Evolutionary conservation across 2,888 invertebrate genomes (phyloP).

Genomic region (Eupeodes latifasciatus): DNA sequence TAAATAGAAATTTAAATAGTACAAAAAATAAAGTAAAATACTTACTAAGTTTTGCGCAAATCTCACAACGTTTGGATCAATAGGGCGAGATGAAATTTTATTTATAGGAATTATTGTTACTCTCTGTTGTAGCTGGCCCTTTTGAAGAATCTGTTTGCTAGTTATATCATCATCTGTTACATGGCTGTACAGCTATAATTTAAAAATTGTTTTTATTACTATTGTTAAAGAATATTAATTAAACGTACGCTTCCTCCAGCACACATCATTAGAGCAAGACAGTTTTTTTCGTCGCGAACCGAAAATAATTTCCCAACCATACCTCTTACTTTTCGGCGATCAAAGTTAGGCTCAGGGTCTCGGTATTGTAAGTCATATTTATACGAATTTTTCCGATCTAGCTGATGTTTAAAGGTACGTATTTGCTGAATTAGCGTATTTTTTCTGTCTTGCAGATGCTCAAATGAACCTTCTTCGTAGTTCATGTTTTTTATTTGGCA

Average conservation of each 20-base stretch:
- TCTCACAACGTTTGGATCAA: conserved; percentile 86
- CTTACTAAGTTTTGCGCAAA: conserved; percentile 89
- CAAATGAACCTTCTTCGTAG: conserved; percentile 87
- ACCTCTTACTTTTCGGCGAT: conserved; percentile 88
- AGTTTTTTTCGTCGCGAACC: conserved; percentile 88
- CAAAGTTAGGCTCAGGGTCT: conserved; percentile 91
- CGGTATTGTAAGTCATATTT: conserved; percentile 88
- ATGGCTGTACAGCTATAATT: conserved; percentile 92
- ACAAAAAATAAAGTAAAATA: conserved; percentile 59
- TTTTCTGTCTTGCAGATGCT: conserved; percentile 85
- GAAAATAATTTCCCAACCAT: conserved; percentile 91
- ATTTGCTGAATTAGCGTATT: conserved; percentile 86
- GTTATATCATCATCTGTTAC: conserved; percentile 94
- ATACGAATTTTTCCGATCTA: conserved; percentile 81
- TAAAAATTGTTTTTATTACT: conserved; percentile 77
- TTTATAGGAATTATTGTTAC: conserved; percentile 96
- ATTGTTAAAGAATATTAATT: neutral
- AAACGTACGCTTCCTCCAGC: conserved; percentile 92
- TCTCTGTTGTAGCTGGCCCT: conserved; percentile 91
- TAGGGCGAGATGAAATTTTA: conserved; percentile 89
- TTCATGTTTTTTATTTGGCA: conserved; percentile 85
- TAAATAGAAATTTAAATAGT: too few relatives aligned
- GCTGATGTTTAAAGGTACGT: conserved; percentile 83
- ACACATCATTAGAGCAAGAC: conserved; percentile 92
- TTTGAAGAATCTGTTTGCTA: conserved; percentile 92